These are phyloP conservation scores for Eupithecia subumbrata DNA, from an alignment of 2,888 invertebrate species.

Conservation along the genomic window DNA sequence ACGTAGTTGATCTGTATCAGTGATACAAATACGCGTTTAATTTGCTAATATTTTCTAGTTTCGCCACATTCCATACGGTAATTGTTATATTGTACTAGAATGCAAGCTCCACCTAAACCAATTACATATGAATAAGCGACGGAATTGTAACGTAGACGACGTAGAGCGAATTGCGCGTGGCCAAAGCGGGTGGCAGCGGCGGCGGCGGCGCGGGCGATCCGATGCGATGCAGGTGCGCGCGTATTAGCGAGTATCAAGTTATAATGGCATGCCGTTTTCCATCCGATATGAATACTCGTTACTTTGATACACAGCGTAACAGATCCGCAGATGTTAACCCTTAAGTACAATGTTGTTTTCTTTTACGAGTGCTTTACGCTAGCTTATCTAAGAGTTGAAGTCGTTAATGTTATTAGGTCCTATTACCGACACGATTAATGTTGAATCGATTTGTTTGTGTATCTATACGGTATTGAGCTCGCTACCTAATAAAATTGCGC, in stretches of 20 bases:
- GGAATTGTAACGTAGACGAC: constrained; percentile 46
- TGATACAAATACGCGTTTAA: constrained; percentile 62
- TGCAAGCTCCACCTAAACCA: constrained; percentile 64
- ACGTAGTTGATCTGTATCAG: constrained; percentile 48
- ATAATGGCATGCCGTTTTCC: constrained; percentile 51
- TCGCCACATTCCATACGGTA: constrained; percentile 70
- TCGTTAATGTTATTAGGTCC: background rate
- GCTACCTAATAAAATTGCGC: constrained; percentile 47
- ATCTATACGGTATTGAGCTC: background rate
- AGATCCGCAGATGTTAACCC: constrained; percentile 1
- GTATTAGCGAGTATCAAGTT: constrained; percentile 36
- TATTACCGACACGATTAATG: constrained; percentile 11
- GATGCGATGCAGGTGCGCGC: constrained; percentile 52
- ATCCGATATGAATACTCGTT: constrained; percentile 35
- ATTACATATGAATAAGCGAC: constrained; percentile 58
- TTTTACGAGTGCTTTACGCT: constrained; percentile 10
- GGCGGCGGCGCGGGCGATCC: constrained; percentile 14
- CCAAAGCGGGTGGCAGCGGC: background rate
- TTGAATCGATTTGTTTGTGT: constrained; percentile 13
- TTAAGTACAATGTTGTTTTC: constrained; percentile 8
- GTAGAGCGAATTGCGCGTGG: constrained; percentile 2
- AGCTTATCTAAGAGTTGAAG: constrained; percentile 12
- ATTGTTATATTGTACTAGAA: constrained; percentile 66
- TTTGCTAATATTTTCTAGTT: constrained; percentile 73
- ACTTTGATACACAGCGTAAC: constrained; percentile 20